Conservation (phyloP, 1,140 invertebrate genomes). For the Melanaphis sacchari region DNA sequence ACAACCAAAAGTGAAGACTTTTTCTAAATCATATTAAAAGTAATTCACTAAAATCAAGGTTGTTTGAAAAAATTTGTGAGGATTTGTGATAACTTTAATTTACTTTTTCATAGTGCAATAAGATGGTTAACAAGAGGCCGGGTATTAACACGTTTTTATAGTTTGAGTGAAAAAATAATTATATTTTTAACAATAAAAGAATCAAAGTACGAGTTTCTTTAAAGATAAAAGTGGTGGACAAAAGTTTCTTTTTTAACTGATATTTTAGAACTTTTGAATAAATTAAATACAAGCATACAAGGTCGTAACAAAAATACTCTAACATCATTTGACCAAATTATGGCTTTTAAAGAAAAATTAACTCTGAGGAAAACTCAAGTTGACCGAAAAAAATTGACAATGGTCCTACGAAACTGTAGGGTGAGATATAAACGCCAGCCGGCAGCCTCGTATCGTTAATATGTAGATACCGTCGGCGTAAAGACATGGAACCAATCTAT, state of each 20-base stretch:
- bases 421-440: neutral
- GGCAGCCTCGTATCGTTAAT: neutral
- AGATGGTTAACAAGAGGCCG: too few species aligned
- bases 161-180: neutral
- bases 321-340: neutral
- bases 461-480: too few species aligned
- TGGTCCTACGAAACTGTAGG: neutral
- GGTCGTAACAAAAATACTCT: neutral
- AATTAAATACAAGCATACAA: constrained; percentile 22
- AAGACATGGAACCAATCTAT: neutral
- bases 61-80: too few species aligned
- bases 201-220: neutral
- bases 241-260: constrained; percentile 50
- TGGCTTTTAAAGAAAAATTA: constrained; percentile 12
- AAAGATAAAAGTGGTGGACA: neutral
- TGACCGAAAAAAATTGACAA: neutral
- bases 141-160: too few species aligned
- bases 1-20: too few species aligned
- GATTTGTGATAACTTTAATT: too few species aligned
- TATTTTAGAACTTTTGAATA: constrained; percentile 38
- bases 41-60: too few species aligned
- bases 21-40: too few species aligned
- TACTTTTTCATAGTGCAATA: too few species aligned
- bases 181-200: neutral
- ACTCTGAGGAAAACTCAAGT: constrained; percentile 22